These are phyloP conservation scores for Adoxophyes honmai DNA, from an alignment of 1,140 invertebrate species.

Conservation along the genomic window DNA sequence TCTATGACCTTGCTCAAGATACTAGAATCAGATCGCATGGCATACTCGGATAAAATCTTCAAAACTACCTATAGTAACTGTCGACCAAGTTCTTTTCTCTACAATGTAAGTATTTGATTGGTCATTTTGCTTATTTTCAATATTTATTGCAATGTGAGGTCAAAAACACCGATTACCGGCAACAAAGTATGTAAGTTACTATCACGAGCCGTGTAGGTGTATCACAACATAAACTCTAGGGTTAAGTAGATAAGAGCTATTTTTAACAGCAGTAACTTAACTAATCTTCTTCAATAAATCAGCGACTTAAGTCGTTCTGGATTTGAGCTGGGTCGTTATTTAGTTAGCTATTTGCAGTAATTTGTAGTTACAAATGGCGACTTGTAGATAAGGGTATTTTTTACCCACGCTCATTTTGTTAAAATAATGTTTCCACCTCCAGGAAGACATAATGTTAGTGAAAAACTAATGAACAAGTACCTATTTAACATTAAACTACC, in stretches of 20 bases:
- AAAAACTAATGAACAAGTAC: too few relatives aligned
- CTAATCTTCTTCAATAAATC: conserved; percentile 1
- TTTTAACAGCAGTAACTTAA: neutral
- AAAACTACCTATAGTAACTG: too few relatives aligned
- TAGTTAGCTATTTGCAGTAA: conserved; percentile 13
- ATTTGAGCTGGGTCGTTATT: neutral
- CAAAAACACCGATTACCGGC: neutral
- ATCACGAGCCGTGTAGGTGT: neutral
- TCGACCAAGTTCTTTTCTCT: too few relatives aligned
- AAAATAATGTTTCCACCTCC: too few relatives aligned
- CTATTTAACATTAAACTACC: too few relatives aligned
- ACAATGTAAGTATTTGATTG: too few relatives aligned
- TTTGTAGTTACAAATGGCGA: conserved; percentile 12
- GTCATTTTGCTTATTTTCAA: too few relatives aligned
- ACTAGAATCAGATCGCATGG: too few relatives aligned
- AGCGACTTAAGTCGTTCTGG: neutral
- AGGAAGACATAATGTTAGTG: too few relatives aligned
- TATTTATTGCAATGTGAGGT: conserved; percentile 3
- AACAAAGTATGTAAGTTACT: conserved; percentile 1
- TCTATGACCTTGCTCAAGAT: too few relatives aligned
- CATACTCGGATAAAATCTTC: too few relatives aligned
- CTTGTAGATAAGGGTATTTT: neutral
- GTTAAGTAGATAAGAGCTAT: conserved; percentile 1
- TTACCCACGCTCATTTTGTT: neutral
- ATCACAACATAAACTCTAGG: neutral